phyloP scores from a whole-genome alignment of 2,113 vertebrate genomes.

The Orientallactaga bullata region DNA sequence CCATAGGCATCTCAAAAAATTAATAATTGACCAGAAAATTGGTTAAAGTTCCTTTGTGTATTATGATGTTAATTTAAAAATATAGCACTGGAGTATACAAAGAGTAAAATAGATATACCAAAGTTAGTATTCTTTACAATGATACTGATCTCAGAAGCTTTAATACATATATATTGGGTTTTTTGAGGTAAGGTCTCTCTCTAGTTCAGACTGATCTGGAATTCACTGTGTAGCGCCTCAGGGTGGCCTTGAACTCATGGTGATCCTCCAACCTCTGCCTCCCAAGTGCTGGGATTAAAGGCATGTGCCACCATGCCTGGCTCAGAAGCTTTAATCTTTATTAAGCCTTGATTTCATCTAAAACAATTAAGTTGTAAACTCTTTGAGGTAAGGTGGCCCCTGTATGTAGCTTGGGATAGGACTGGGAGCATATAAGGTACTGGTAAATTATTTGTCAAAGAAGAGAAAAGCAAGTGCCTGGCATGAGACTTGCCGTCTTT shows the following conservation, averaged over 20 bases:
- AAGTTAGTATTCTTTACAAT: background rate
- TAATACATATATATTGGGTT: too few species aligned
- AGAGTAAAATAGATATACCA: conserved; percentile 29
- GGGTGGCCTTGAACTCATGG: too few species aligned
- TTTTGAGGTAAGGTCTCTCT: too few species aligned
- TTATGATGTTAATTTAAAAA: background rate
- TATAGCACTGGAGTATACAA: background rate
- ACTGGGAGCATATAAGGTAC: background rate
- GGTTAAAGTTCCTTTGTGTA: background rate
- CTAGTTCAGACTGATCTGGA: too few species aligned
- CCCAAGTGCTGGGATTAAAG: too few species aligned
- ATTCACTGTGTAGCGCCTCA: too few species aligned
- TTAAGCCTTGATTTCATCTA: background rate
- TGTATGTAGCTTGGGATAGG: background rate
- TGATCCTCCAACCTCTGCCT: too few species aligned
- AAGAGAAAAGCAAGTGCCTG: background rate
- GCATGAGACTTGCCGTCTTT: too few species aligned
- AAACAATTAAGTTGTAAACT: background rate
- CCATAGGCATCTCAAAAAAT: background rate
- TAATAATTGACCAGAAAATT: background rate
- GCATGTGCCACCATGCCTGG: too few species aligned
- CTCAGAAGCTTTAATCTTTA: conserved; percentile 1
- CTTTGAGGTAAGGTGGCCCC: background rate
- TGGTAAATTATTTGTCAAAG: conserved; percentile 23
- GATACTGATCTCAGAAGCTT: background rate